Conservation (phyloP, 2,797 vertebrate species). For the Cyclura pinguis region DNA sequence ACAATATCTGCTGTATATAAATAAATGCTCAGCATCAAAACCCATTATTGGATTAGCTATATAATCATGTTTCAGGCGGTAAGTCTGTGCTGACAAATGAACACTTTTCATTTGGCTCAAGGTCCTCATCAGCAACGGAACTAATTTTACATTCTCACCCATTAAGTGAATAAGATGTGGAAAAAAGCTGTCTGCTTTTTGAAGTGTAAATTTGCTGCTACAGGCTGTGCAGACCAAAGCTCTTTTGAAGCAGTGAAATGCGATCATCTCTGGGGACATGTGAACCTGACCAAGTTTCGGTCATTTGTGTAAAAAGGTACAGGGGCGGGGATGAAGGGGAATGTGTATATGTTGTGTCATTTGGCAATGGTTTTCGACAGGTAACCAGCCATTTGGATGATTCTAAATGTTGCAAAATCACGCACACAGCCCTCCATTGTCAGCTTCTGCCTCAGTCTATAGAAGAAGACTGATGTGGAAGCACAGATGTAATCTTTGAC, state of each 20-base stretch:
- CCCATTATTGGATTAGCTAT: conserved; percentile 89
- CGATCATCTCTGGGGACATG: conserved; percentile 86
- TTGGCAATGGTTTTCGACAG: conserved; percentile 64
- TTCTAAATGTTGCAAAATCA: conserved; percentile 59
- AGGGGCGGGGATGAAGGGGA: background rate
- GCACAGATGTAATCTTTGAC: conserved; percentile 57
- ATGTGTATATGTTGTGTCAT: conserved; percentile 33
- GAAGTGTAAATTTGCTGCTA: conserved; percentile 88
- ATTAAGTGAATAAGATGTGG: conserved; percentile 89
- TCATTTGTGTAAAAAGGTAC: conserved; percentile 79
- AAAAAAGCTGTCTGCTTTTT: conserved; percentile 87
- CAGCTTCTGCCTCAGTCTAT: conserved; percentile 30
- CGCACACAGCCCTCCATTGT: background rate
- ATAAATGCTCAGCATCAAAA: conserved; percentile 86
- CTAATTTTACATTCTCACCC: conserved; percentile 89
- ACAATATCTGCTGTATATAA: conserved; percentile 86
- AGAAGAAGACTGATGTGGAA: conserved; percentile 58
- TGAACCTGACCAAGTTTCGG: conserved; percentile 85
- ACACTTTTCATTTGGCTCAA: conserved; percentile 90
- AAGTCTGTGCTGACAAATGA: conserved; percentile 89
- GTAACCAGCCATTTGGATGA: conserved; percentile 67
- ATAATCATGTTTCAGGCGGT: conserved; percentile 88
- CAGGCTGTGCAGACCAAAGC: conserved; percentile 86
- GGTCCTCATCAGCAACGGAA: conserved; percentile 88
- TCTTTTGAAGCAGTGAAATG: conserved; percentile 88